Evolutionary conservation across 2,888 invertebrate species (phyloP), one percentile per base, ranked within the genome.

Genomic region (Drosophila kuntzei): DNA sequence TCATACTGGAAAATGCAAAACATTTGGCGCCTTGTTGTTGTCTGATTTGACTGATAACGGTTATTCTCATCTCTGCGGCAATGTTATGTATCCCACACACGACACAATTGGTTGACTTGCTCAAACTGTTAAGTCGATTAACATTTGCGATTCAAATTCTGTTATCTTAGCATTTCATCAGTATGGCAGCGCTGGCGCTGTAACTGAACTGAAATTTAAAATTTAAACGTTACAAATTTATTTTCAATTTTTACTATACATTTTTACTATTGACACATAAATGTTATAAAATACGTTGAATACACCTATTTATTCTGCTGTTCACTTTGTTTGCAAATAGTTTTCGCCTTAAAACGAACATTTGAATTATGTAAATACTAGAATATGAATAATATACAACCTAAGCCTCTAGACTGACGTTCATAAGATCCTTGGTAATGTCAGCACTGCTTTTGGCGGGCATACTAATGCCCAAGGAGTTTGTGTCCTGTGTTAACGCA

Each of bases 401-500:
- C 76, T 87, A 87, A 55, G 66, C 54, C 62, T 84, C 82, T 49
- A 94, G 87, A 81, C 93, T 93, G 2, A 94, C 94, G 76, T 94
- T 93, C 63, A 94, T 94, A 29, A 94, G 82, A 71, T 94, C 94
- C 54, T 93, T 94, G 6, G 94, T 94, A 9, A 94, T 93, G 90
- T 93, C 93, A 75, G 92, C 76, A 91, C 20, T 93, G 75, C 86
- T 93, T 92, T 79, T 92, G 89, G 47, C 18, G 20, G 62, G 91
- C 75, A 47, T 41, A 60, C 44, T 61, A n/a, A 34, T 43, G 22
- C 65, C 55, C 51, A 68, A 14, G 22, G 51, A 37, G 27, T 84
- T 71, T 18, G 68, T 36, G 50, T 66, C 79, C 58, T 78, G 81
- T 25, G 22, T 25, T 20, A 79, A 60, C 0, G 78, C 79, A 32